Conservation (phyloP, 2,797 vertebrate genomes). For the Peromyscus melanophrys region DNA sequence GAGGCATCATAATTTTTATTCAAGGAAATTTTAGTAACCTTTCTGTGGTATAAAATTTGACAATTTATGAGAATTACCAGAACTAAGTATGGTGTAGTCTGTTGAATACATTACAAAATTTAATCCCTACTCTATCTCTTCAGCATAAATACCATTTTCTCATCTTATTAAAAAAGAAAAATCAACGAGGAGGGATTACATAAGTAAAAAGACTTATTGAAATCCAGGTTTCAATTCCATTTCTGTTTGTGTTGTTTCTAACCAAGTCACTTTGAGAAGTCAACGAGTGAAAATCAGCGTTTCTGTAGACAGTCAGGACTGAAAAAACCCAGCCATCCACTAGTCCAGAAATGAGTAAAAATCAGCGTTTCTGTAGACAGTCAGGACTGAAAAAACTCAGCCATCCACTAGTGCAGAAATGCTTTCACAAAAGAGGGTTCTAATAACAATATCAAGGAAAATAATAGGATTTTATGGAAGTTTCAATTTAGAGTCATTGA, state of each 20-base stretch:
- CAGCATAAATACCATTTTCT: neutral
- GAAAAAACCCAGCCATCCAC: neutral
- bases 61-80: neutral
- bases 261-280: neutral
- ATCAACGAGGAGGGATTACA: neutral
- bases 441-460: neutral
- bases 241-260: neutral
- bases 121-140: neutral
- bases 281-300: neutral
- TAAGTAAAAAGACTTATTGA: neutral
- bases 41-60: neutral
- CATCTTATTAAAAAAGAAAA: constrained; percentile 23
- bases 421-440: neutral
- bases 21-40: neutral
- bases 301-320: neutral
- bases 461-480: neutral
- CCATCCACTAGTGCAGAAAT: neutral
- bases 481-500: neutral
- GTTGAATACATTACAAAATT: neutral
- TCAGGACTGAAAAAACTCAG: neutral
- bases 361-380: neutral
- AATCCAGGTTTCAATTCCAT: neutral
- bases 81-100: neutral
- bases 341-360: neutral
- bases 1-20: neutral